A percentile compares a stretch with the other conserved stretches of the same genome.
Evolutionary conservation across 2,888 invertebrate species (phyloP).

Genomic region (Dryadula phaetusa): DNA sequence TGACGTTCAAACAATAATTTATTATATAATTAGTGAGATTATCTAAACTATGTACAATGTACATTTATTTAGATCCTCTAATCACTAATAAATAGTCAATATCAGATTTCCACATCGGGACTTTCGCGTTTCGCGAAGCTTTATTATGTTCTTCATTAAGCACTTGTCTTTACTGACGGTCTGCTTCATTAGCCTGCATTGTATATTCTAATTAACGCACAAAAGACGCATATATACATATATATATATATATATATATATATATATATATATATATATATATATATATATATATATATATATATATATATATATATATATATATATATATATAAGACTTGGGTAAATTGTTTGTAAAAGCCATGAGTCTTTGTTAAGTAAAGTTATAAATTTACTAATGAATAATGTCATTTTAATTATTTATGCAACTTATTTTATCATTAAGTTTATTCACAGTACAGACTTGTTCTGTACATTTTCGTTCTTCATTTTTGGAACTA

Average conservation of each 20-base stretch:
- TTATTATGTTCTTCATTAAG: conserved; percentile 38
- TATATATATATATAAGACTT: conserved; percentile 10
- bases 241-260: too few relatives aligned
- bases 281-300: conserved; percentile 12
- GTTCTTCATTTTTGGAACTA: too few relatives aligned
- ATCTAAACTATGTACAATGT: conserved; percentile 12
- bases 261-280: conserved; percentile 15
- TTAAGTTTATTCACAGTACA: too few relatives aligned
- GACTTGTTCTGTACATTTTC: too few relatives aligned
- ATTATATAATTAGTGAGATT: conserved; percentile 20
- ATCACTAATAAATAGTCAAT: conserved; percentile 20
- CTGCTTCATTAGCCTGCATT: conserved; percentile 46
- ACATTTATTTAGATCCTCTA: conserved; percentile 4
- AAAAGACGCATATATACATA: conserved; percentile 23
- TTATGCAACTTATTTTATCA: too few relatives aligned
- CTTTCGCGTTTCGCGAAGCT: conserved; percentile 3
- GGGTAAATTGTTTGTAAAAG: conserved; percentile 8
- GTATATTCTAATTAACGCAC: conserved; percentile 40
- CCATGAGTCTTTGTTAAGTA: not conserved
- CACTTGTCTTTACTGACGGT: conserved; percentile 29
- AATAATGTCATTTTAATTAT: too few relatives aligned
- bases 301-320: not conserved
- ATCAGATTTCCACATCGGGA: conserved; percentile 23
- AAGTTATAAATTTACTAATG: too few relatives aligned
- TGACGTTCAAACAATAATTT: conserved; percentile 11